A percentile compares a stretch with the other conserved stretches of the same genome.
Evolutionary conservation across 2,888 invertebrate species (phyloP).

Genomic region (Andrena bicolor): DNA sequence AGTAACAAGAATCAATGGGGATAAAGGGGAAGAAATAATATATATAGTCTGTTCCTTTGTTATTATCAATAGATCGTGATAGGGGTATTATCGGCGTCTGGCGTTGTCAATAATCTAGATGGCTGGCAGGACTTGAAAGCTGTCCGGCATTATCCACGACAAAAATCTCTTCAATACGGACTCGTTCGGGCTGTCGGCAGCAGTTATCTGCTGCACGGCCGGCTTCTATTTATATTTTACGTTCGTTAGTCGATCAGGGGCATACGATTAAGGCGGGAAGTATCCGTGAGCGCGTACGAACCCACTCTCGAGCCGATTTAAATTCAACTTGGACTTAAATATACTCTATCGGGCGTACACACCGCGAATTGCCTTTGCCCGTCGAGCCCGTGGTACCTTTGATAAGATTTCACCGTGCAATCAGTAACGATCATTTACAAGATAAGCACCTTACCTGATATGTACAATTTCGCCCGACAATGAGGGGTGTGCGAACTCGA

Average conservation of each 20-base stretch:
- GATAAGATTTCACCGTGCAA: neutral
- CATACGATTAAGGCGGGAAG: constrained; percentile 55
- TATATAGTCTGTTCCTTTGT: neutral
- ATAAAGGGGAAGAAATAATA: neutral
- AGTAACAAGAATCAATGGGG: neutral
- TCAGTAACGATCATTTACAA: neutral
- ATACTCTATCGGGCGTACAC: neutral
- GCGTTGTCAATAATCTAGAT: neutral
- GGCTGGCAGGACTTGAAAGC: constrained; percentile 34
- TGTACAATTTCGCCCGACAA: neutral
- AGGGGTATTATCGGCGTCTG: neutral
- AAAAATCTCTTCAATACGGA: constrained; percentile 55
- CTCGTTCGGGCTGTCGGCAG: constrained; percentile 53
- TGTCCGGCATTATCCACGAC: constrained; percentile 26
- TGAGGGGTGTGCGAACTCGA: neutral
- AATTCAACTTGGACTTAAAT: constrained; percentile 10
- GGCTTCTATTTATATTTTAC: constrained; percentile 67
- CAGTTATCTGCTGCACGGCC: constrained; percentile 62
- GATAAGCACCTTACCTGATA: constrained; percentile 20
- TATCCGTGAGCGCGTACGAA: constrained; percentile 16
- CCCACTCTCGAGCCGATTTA: constrained; percentile 22
- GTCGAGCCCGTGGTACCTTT: neutral
- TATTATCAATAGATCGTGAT: neutral
- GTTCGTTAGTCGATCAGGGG: constrained; percentile 67
- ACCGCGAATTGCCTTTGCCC: neutral